phyloP scores from a whole-genome alignment of 35 echinoderm and acorn worm species.

The Ophioderma brevispina region DNA sequence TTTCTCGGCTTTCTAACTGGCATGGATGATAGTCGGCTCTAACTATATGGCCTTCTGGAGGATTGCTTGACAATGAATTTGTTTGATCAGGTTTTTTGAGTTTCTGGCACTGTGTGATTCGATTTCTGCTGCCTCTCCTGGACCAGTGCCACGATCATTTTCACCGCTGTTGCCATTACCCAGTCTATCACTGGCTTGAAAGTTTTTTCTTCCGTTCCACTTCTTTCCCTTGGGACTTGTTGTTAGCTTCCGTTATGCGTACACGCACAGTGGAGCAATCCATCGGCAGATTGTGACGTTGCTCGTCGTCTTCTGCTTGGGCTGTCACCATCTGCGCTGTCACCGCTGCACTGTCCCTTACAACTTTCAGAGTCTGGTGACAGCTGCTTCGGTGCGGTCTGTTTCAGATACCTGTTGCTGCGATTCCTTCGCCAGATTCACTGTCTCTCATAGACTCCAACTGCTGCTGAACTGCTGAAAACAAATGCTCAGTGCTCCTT shows the following conservation, averaged over 20 bases:
- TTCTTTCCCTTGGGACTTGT: background rate
- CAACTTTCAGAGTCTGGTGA: background rate
- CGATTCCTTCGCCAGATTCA: background rate
- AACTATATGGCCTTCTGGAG: background rate
- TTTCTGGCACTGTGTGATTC: background rate
- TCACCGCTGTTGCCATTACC: too few relatives aligned
- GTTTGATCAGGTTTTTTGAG: background rate
- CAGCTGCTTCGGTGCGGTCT: background rate
- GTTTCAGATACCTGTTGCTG: background rate
- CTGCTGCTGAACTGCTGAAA: slow-evolving; percentile 3
- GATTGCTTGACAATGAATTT: too few relatives aligned
- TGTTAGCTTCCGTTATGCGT: background rate
- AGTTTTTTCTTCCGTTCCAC: too few relatives aligned
- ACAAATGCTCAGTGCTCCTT: background rate
- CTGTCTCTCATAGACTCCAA: background rate
- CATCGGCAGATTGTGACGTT: background rate
- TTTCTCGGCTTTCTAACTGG: background rate
- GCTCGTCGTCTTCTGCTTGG: too few relatives aligned
- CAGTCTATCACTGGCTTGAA: too few relatives aligned
- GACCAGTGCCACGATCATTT: background rate
- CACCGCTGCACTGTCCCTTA: background rate
- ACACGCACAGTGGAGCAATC: background rate
- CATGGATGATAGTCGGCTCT: too few relatives aligned
- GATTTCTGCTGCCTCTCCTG: background rate
- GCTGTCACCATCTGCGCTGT: background rate